Percentiles rank a stretch among this genome's conserved stretches.
phyloP scores from a whole-genome alignment of 2,797 vertebrate species.

The Erethizon dorsatum region DNA sequence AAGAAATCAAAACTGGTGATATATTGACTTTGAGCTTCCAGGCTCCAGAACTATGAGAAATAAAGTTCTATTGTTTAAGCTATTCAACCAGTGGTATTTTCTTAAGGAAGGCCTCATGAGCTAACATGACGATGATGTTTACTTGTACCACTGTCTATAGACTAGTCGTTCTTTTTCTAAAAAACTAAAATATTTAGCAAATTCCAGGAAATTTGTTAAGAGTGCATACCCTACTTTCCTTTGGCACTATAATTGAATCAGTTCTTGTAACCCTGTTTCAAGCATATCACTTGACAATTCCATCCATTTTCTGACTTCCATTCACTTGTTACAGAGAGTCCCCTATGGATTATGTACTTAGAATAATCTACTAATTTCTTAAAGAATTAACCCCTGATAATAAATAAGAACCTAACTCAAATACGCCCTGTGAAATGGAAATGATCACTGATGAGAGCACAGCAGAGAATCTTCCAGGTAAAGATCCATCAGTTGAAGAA shows the following conservation, averaged over 20 bases:
- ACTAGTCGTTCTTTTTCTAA: not conserved
- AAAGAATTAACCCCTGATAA: not conserved
- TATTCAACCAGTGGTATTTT: not conserved
- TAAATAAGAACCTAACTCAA: not conserved
- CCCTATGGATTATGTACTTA: not conserved
- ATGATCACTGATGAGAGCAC: slow-evolving; percentile 64
- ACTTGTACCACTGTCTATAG: not conserved
- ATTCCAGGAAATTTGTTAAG: not conserved
- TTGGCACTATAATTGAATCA: not conserved
- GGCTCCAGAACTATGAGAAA: not conserved
- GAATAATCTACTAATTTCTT: not conserved
- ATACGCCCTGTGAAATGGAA: slow-evolving; percentile 61
- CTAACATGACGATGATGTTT: not conserved
- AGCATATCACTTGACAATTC: not conserved
- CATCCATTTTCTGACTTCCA: not conserved
- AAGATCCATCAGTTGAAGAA: not conserved
- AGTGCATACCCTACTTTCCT: not conserved
- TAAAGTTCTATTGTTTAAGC: not conserved
- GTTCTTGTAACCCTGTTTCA: not conserved
- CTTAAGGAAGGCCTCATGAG: no score
- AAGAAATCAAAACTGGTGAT: not conserved
- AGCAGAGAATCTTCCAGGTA: not conserved
- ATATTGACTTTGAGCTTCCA: not conserved
- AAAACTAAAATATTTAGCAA: not conserved
- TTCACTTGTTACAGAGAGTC: not conserved